These are phyloP conservation scores for Schmidtea mediterranea DNA, from an alignment of 1,140 invertebrate genomes.

Conservation along the genomic window DNA sequence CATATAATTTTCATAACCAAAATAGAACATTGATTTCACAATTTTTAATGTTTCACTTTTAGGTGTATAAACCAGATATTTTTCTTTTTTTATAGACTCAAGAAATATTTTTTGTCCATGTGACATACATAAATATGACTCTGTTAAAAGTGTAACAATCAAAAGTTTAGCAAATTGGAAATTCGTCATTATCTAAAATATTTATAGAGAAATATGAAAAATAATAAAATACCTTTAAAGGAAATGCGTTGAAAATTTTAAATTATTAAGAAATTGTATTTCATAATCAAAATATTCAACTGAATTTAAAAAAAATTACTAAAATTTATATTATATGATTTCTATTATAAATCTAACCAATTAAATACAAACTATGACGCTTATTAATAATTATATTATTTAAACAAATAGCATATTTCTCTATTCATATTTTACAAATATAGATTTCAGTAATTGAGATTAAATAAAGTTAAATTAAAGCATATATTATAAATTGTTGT, in stretches of 20 bases:
- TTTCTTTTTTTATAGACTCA: neutral
- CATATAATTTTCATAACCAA: constrained; percentile 34
- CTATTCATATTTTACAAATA: too few relatives aligned
- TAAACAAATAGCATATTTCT: too few relatives aligned
- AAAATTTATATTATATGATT: too few relatives aligned
- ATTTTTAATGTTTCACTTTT: neutral
- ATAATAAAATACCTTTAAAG: constrained; percentile 13
- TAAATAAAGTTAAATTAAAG: too few relatives aligned
- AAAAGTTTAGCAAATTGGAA: neutral
- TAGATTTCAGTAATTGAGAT: too few relatives aligned
- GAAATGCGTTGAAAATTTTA: constrained; percentile 14
- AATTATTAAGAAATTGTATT: too few relatives aligned
- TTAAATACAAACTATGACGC: too few relatives aligned
- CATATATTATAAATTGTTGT: too few relatives aligned
- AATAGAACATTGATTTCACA: constrained; percentile 31
- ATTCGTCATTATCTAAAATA: neutral
- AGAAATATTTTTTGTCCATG: neutral
- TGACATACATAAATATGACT: neutral
- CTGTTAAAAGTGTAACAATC: neutral
- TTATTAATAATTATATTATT: too few relatives aligned
- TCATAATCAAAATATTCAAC: too few relatives aligned
- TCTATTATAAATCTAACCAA: too few relatives aligned
- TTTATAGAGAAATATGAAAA: constrained; percentile 6
- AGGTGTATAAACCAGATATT: neutral
- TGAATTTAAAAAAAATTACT: too few relatives aligned